Evolutionary conservation across 2,888 invertebrate species (phyloP).

Genomic region (Drosophila mayaguana): DNA sequence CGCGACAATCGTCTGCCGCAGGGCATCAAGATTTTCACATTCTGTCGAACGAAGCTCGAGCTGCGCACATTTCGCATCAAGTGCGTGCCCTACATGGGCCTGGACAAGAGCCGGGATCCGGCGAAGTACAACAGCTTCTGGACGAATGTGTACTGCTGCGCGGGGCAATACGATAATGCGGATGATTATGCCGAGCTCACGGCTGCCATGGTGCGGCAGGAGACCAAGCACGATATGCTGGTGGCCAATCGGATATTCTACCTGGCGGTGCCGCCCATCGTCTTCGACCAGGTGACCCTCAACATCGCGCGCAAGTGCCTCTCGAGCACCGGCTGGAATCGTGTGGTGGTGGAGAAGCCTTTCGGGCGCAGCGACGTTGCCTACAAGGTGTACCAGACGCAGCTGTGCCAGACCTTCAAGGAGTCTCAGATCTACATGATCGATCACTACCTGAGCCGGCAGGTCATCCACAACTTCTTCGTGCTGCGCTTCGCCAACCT

Average conservation of each 20-base stretch:
- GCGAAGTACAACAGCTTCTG: conserved; percentile 64
- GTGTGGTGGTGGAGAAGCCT: conserved; percentile 66
- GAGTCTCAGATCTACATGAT: conserved; percentile 71
- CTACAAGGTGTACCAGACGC: conserved; percentile 49
- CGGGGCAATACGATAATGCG: conserved; percentile 49
- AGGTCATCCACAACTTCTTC: conserved; percentile 58
- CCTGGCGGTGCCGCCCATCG: conserved; percentile 54
- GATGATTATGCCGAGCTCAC: conserved; percentile 42
- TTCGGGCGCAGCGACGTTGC: conserved; percentile 58
- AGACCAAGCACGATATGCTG: conserved; percentile 43
- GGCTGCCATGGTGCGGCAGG: conserved; percentile 50
- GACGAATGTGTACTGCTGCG: conserved; percentile 51
- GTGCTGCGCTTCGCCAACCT: conserved; percentile 62
- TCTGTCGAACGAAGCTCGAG: conserved; percentile 48
- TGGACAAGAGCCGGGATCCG: conserved; percentile 51
- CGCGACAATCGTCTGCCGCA: conserved; percentile 64
- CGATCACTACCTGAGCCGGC: conserved; percentile 61
- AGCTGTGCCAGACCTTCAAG: conserved; percentile 60
- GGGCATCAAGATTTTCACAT: conserved; percentile 56
- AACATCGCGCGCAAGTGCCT: conserved; percentile 57
- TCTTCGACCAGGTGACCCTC: conserved; percentile 54
- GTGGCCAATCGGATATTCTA: conserved; percentile 68
- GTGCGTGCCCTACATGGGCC: conserved; percentile 55
- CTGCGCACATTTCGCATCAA: conserved; percentile 44
- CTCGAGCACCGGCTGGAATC: conserved; percentile 55